Base-by-base conservation (phyloP, 2,113 vertebrate species). In the Salvelinus fontinalis region DNA sequence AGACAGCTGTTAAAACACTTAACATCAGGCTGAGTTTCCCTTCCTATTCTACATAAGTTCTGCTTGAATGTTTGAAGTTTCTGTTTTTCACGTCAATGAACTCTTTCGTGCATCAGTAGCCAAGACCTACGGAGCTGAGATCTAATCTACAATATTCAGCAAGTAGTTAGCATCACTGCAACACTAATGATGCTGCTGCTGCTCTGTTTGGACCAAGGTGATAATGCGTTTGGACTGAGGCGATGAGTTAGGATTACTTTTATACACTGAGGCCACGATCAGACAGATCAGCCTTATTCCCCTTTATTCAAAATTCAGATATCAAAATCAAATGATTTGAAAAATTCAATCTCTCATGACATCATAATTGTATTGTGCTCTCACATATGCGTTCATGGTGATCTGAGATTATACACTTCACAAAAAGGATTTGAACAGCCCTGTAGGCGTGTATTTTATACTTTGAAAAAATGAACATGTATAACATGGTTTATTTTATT, bases 41-140 rank as follows among this genome's bases (percentile, higher is more conserved):
- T 84, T 84, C 84, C 83, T 89, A 87, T 90, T 86, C 89, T 88
- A 81, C 86, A 86, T 86, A 92, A 94, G 93, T 94, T 93, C 91
- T 93, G 92, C 92, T 91, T 84, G 89, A 90, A 87, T 92, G 92
- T 93, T 92, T 91, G 88, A 92, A 92, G 93, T 93, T 93, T 93
- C 92, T 90, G 87, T 91, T 93, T 93, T 92, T 91, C 92, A 92
- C 93, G 87, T 89, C 87, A 86, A 88, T 91, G 85, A 85, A 82
- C 89, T 87, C 88, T 86, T 92, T 93, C 92, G 93, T 79, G 93
- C 92, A 81, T 86, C 89, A 90, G 85, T 39, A 80, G 76, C 51
- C 75, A 80, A 64, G 87, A 83, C 87, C 91, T 83, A 82, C 85
- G 81, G 80, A 84, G 81, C 88, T 77, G 76, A 87, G 86, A 92